Evolutionary conservation across 2,888 invertebrate genomes (phyloP), one percentile per base, ranked within the genome.

Genomic region (Tigriopus californicus): DNA sequence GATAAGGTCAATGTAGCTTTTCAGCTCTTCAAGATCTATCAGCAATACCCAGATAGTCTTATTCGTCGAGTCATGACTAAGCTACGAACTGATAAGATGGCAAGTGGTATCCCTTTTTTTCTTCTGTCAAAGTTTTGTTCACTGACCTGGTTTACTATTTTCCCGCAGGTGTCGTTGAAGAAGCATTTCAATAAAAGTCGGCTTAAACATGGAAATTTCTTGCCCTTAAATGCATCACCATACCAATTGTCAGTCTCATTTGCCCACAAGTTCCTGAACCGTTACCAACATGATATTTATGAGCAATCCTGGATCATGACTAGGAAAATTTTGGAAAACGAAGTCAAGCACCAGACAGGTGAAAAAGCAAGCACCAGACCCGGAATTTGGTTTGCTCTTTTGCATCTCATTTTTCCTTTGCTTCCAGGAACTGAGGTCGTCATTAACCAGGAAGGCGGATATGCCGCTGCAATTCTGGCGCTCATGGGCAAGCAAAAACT

Each of bases 21-120:
- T 64, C 81, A 82, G 63, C 72, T 85, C 62, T 82, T 80, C 65
- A 78, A 78, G 66, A 76, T 84, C 15, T 83, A 83, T 66, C 80
- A 81, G 64, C 79, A 79, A 63, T 86, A 80, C 69, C 77, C 81
- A 0, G 83, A 85, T 63, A 71, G 73, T 25, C 66, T 80, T 5
- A 70, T 86, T 4, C 72, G 77, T 56, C 71, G 72, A 0, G 80
- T 80, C 0, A 76, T 83, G 65, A 69, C 71, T 3, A 76, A 79
- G 65, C 75, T 83, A 44, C 73, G 79, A 10, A 65, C 70, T 0
- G 77, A 79, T 64, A 76, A 79, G 40, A 73, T 83, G 67, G 75
- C 82, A 11, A 77, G 79, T 0, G 22, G 5, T 15, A 15, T n/a
- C n/a, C n/a, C n/a, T n/a, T n/a, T n/a, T n/a, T n/a, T n/a, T n/a